Percentiles rank a stretch among this genome's conserved stretches.
These are phyloP conservation scores for Leptopterna dolabrata DNA, from an alignment of 2,888 invertebrate genomes.

Conservation along the genomic window DNA sequence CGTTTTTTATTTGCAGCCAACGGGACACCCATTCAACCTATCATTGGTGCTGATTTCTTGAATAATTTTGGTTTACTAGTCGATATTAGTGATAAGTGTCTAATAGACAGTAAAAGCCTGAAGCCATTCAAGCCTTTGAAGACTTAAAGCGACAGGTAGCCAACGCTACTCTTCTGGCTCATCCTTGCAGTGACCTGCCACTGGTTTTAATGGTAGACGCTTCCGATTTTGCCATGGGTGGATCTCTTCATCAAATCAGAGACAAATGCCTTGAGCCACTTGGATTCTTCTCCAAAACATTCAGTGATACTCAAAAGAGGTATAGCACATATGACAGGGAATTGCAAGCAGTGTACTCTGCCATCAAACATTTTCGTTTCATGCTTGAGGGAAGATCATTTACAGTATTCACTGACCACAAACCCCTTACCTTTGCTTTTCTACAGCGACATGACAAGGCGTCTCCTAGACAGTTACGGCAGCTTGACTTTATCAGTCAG, in stretches of 20 bases:
- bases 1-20: neutral
- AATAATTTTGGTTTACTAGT: conserved; percentile 52
- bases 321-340: conserved; percentile 3
- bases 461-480: no score
- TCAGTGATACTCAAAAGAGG: neutral
- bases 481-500: no score
- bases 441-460: no score
- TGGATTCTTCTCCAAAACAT: no score
- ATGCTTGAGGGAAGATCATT: no score
- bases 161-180: conserved; percentile 16
- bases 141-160: neutral
- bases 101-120: conserved; percentile 50
- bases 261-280: no score
- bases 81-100: conserved; percentile 34
- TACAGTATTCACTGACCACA: no score
- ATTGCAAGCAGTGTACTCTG: neutral
- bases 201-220: neutral
- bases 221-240: no score
- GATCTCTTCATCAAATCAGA: no score
- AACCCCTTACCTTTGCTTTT: no score
- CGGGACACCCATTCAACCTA: neutral
- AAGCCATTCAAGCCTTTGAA: neutral
- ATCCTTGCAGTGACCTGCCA: neutral
- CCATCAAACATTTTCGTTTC: no score
- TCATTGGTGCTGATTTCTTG: neutral